phyloP scores from a whole-genome alignment of 1,140 invertebrate genomes.

The Drosophila kanapiae region DNA sequence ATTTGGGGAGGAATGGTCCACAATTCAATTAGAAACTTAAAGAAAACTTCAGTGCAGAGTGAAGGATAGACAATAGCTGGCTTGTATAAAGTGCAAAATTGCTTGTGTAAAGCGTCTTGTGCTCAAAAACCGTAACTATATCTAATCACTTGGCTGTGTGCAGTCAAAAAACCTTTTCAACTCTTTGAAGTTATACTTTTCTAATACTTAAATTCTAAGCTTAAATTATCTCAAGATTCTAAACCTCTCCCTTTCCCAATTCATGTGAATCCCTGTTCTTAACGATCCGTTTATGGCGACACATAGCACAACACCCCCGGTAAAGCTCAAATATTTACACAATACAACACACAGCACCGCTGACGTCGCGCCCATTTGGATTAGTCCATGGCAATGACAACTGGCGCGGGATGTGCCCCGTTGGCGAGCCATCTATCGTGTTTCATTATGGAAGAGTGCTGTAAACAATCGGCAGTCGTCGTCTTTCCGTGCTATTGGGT shows the following conservation, averaged over 20 bases:
- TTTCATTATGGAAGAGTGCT: slow-evolving; percentile 47
- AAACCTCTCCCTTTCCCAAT: neutral
- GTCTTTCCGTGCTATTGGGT: slow-evolving; percentile 25
- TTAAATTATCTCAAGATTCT: neutral
- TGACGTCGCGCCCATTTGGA: slow-evolving; percentile 20
- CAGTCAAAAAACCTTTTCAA: too few species aligned
- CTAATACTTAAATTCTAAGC: neutral
- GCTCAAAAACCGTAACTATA: too few species aligned
- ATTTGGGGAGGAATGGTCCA: too few species aligned
- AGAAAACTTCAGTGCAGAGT: too few species aligned
- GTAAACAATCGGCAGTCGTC: slow-evolving; percentile 29
- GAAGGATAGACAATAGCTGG: too few species aligned
- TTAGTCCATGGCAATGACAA: slow-evolving; percentile 9
- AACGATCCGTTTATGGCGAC: slow-evolving; percentile 4
- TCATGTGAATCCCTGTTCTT: neutral
- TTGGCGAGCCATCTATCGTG: slow-evolving; percentile 5
- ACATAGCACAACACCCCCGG: neutral
- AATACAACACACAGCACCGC: neutral
- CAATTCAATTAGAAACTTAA: too few species aligned
- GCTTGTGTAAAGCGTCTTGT: too few species aligned
- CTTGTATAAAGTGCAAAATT: too few species aligned
- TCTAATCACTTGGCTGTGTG: too few species aligned
- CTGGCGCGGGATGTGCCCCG: neutral
- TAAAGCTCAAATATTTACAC: slow-evolving; percentile 14
- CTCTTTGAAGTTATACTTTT: neutral